Evolutionary conservation across 2,888 invertebrate species (phyloP), one percentile per base, ranked within the genome.

Genomic region (Oligia latruncula): DNA sequence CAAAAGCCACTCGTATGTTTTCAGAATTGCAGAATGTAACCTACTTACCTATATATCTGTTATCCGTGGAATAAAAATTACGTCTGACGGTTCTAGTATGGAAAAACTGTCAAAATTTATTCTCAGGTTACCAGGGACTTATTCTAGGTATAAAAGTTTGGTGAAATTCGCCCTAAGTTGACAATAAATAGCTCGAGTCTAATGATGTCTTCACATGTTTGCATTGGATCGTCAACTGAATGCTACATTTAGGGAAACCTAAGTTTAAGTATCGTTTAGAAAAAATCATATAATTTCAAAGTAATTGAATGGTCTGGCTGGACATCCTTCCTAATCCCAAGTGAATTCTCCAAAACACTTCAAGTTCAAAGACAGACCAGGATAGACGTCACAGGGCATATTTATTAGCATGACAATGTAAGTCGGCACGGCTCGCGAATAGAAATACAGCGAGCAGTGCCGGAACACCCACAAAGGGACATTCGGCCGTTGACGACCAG

Each of bases 401-500:
- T 85, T 85, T 89, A 89, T 90, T 90, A 85, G 71, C 90, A 90
- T 90, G 80, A 90, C 90, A 90, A 89, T 88, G 90, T 89, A 85
- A 74, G 85, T 75, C 81, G 78, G 74, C 70, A 78, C 74, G 73
- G 23, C 68, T 29, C 64, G 74, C 81, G 86, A 89, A 90, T 90
- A 90, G 91, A 91, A 71, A 91, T 90, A 90, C 88, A 15, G 71
- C 72, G 77, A 82, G 78, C 46, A n/a, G 72, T 81, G 49, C 79
- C 76, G 86, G 92, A 92, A 95, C 94, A 93, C 94, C 95, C 94
- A 95, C 95, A 95, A 94, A 92, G 94, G 92, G 89, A 88, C 94
- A 93, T 94, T 94, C 88, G 91, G 86, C 78, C 86, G 89, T 88
- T 87, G 89, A 86, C 77, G 80, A 77, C 86, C 85, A 81, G 93